Base-by-base conservation (phyloP, 1,140 invertebrate species). In the Caenorhabditis remanei region DNA sequence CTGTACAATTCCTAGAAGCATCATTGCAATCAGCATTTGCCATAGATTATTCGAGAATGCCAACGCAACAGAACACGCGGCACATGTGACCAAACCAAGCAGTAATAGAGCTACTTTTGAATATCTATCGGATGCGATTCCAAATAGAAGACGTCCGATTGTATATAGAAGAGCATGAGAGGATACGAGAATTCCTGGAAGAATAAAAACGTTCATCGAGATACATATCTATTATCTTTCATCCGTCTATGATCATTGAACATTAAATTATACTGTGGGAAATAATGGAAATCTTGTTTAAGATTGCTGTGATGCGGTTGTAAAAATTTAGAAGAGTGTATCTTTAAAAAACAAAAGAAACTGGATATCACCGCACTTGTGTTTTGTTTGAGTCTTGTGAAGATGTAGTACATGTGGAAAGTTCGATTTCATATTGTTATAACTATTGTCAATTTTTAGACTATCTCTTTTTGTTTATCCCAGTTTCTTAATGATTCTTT, bases 101-200 rank as follows among this genome's bases (percentile, higher is more conserved):
- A 79, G 71, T 53, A 79, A 24, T 13, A 79, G 71, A 79, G 71
- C 71, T 21, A 79, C 71, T 50, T 79, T 79, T 21, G 71, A 79
- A 50, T 79, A 79, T 48, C 71, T 48, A 79, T 79, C 71, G 4
- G 71, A 79, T 32, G 71, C 71, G 4, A 79, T 79, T 79, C 71
- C 71, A 50, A 79, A 79, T 50, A 79, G n/a, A 21, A 79, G 71
- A 13, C 71, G 71, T 79, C 71, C 71, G 24, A 79, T 79, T 21
- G 71, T 79, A n/a, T 79, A 79, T 50, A 79, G 46, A 79, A 79
- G 71, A 21, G 71, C 71, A 79, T 79, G 71, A 21, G 71, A 79
- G 4, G 71, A 79, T 13, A 79, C 71, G 46, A 79, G 71, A 11
- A 79, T 79, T 0, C 71, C 71, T 79, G 71, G 24, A 79, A 79